phyloP scores from a whole-genome alignment of 2,888 invertebrate species.

The Yponomeuta malinellus region DNA sequence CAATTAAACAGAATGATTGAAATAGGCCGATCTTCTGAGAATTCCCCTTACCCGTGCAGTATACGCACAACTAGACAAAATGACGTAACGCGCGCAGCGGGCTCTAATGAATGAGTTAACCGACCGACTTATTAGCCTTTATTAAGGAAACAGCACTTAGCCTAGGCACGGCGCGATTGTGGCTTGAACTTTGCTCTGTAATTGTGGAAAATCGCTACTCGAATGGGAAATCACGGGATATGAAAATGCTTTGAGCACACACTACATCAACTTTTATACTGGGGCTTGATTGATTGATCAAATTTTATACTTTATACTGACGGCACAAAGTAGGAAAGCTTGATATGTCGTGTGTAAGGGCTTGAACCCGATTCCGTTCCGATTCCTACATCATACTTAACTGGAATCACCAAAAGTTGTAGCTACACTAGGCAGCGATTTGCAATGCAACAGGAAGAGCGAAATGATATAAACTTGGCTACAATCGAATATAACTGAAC shows the following conservation, averaged over 20 bases:
- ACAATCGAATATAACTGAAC: too few species aligned
- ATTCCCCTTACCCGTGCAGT: background rate
- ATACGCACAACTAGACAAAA: background rate
- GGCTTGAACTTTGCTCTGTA: background rate
- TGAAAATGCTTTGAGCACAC: background rate
- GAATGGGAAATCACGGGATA: background rate
- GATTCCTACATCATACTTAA: too few species aligned
- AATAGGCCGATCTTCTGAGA: background rate
- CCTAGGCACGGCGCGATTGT: background rate
- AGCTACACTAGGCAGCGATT: too few species aligned
- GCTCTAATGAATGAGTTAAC: slow-evolving; percentile 38
- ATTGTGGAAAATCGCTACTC: background rate
- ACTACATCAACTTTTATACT: too few species aligned
- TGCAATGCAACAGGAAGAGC: too few species aligned
- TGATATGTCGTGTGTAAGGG: too few species aligned
- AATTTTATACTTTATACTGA: too few species aligned
- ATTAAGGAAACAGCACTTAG: slow-evolving; percentile 35
- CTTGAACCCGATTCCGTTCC: too few species aligned
- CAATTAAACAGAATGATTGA: background rate
- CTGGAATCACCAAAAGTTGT: too few species aligned
- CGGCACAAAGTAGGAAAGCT: too few species aligned
- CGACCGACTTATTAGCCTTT: slow-evolving; percentile 36
- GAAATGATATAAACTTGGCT: too few species aligned
- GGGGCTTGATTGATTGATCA: too few species aligned
- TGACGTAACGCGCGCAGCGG: background rate